Evolutionary conservation across 2,797 vertebrate genomes (phyloP).

Genomic region (Malurus leucopterus): DNA sequence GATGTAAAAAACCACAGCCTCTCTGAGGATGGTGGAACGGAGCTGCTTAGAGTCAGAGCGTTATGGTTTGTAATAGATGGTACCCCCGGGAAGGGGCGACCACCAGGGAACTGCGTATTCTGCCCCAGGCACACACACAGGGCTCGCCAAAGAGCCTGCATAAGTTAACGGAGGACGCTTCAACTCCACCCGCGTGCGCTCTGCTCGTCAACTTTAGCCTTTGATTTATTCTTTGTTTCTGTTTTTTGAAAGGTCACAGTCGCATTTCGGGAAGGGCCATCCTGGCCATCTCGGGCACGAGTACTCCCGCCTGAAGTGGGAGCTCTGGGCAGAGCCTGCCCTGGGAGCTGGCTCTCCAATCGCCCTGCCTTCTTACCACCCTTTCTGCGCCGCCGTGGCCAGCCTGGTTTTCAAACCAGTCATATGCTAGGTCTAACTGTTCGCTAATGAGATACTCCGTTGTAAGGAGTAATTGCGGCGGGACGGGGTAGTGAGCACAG

Average conservation of each 20-base stretch:
- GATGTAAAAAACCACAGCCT: not conserved
- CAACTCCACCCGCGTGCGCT: not conserved
- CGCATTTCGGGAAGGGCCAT: not conserved
- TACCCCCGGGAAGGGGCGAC: constrained; percentile 46
- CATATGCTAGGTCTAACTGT: no score
- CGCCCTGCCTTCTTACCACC: fast-evolving
- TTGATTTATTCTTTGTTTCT: not conserved
- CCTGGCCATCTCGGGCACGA: not conserved
- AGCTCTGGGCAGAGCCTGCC: not conserved
- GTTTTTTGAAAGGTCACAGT: not conserved
- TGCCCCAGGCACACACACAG: not conserved
- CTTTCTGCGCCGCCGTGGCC: fast-evolving
- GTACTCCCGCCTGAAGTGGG: not conserved
- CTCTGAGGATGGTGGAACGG: not conserved
- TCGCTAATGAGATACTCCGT: not conserved
- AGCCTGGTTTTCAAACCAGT: not conserved
- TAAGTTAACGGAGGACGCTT: not conserved
- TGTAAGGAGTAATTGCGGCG: not conserved
- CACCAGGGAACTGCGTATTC: constrained; percentile 20
- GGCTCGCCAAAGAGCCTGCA: not conserved
- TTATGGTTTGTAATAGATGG: constrained; percentile 31
- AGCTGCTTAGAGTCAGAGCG: not conserved
- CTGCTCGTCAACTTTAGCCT: not conserved
- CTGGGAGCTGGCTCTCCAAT: fast-evolving
- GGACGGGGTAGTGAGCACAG: not conserved